Base-by-base conservation (phyloP, 2,888 invertebrate species). In the Dorcus hopei region DNA sequence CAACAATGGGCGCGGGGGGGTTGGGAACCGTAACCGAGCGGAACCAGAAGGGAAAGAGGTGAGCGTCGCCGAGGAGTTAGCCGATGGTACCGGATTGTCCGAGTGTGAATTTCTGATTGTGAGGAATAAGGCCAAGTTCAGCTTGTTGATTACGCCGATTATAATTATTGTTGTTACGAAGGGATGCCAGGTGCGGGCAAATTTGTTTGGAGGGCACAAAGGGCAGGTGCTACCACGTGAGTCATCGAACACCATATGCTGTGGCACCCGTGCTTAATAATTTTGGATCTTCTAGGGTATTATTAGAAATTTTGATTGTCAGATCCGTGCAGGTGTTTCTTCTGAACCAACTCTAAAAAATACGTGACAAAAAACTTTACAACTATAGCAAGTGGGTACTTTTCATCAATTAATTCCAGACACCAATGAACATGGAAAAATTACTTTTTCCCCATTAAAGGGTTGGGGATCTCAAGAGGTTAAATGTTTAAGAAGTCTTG, bases 11-110 rank as follows among this genome's bases (percentile, higher is more conserved):
- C 9, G 39, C 39, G 39, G 42, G 54, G 14, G 43, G 23, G 53
- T n/a, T 11, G 49, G 58, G 54, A 47, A 47, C 47, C 52, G 51
- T 49, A 14, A 38, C 50, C 53, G 38, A 58, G 52, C 58, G 52
- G 52, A 52, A 58, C 58, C 26, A 9, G 45, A 16, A 11, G 47
- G 39, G 43, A 19, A 19, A 43, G 52, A 39, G 38, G 50, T 11
- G 39, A n/a, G 11, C 54, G 38, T 11, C 48, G 16, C 11, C 14
- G 49, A 47, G n/a, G 42, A 53, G n/a, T 7, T 23, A 49, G 23
- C 14, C 3, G 26, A 45, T 19, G 45, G 45, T 23, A 45, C 45
- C 14, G 45, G n/a, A 43, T 43, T 19, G 19, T 19, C 19, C 11
- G 9, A 42, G 42, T 42, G 14, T 42, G 6, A 42, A 16, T 42